These are phyloP conservation scores for Psophia crepitans DNA, from an alignment of 2,113 vertebrate genomes.

Conservation along the genomic window DNA sequence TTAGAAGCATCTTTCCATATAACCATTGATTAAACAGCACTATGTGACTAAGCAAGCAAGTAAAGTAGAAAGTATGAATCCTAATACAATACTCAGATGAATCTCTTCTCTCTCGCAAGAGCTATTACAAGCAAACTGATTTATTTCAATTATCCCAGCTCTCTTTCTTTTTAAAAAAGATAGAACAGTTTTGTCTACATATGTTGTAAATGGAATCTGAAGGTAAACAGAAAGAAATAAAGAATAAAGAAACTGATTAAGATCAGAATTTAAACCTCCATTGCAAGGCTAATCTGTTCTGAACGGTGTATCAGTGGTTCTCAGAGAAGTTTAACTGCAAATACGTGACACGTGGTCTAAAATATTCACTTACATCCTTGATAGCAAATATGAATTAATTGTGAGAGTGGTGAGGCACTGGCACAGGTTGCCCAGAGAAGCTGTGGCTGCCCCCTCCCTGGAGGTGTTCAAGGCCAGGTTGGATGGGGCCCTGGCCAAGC, in stretches of 20 bases:
- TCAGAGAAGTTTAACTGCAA: neutral
- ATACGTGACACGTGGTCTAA: neutral
- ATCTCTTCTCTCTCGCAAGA: neutral
- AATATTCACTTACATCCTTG: neutral
- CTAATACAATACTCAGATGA: neutral
- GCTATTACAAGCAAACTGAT: neutral
- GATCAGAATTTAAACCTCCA: neutral
- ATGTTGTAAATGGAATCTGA: neutral
- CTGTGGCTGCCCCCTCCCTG: no score
- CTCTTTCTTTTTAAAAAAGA: neutral
- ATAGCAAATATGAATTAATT: neutral
- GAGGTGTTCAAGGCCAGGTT: no score
- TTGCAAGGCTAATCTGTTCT: neutral
- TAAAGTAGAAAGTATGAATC: neutral
- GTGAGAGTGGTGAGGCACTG: no score
- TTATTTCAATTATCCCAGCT: neutral
- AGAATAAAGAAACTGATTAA: neutral
- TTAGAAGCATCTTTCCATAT: neutral
- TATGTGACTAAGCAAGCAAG: neutral
- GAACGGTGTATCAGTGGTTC: neutral
- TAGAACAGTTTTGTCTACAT: neutral
- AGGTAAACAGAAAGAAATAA: neutral
- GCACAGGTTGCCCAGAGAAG: no score
- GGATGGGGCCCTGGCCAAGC: no score
- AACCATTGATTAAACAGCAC: neutral